Evolutionary conservation across 1,140 invertebrate genomes (phyloP), one percentile per base, ranked within the genome.

Genomic region (Pinna nobilis): DNA sequence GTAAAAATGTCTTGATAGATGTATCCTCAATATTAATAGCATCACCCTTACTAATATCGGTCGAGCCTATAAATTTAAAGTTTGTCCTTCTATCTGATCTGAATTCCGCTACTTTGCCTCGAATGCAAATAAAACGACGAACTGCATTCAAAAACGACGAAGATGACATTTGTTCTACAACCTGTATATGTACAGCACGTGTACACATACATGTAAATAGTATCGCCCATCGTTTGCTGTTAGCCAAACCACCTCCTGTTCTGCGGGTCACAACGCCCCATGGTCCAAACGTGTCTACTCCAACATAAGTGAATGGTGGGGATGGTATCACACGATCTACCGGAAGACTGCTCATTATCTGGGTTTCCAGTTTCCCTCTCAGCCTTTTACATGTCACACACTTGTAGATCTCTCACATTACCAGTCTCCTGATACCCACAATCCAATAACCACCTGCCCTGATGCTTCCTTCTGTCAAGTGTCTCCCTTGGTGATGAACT

Each of bases 381-480:
- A 70, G 37, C 39, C 35, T 68, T 25, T 30, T 3, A 53, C 72
- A 69, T 7, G 9, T 61, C 11, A 74, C 65, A 61, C 67, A 75
- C 4, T 57, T 39, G 30, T 33, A 39, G 4, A 74, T 35, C 4
- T 68, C 13, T 3, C 53, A 50, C 0, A 33, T 60, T 28, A 74
- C 59, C 2, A 51, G 23, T 4, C 47, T n/a, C 20, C 66, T 72
- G n/a, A 20, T 74, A 41, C 69, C 59, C 7, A 72, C 44, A 9
- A 79, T 66, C 77, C 77, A 72, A 35, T 28, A 79, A 18, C 74
- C 63, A 33, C 20, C 59, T 23, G n/a, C 5, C n/a, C 68, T 55
- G 33, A 63, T 18, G 6, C 73, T 68, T n/a, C 50, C 53, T 33
- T 78, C 66, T 23, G 71, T 74, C 15, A 70, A n/a, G 33, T 53